These are phyloP conservation scores for Hyles lineata DNA, from an alignment of 2,888 invertebrate genomes.

Conservation along the genomic window DNA sequence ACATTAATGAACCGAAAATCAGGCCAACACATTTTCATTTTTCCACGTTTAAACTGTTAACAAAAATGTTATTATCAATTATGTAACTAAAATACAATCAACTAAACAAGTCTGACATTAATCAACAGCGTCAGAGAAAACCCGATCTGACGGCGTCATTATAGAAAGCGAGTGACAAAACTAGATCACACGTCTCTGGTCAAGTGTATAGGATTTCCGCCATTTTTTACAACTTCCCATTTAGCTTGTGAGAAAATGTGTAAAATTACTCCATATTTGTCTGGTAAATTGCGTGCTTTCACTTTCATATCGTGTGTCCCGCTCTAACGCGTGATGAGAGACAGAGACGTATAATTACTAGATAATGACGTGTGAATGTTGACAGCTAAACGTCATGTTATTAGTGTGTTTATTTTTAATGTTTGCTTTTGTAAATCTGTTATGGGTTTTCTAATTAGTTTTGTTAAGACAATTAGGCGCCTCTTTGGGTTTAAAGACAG, in stretches of 20 bases:
- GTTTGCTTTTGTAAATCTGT: neutral
- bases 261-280: constrained; percentile 9
- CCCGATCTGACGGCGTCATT: neutral
- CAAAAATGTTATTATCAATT: neutral
- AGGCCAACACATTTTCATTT: too few relatives aligned
- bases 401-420: neutral
- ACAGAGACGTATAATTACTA: neutral
- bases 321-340: neutral
- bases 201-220: constrained; percentile 11
- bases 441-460: neutral
- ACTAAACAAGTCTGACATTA: neutral
- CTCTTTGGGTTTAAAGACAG: too few relatives aligned
- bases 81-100: neutral
- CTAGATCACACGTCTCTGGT: constrained; percentile 18
- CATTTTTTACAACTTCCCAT: constrained; percentile 6
- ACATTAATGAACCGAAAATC: too few relatives aligned
- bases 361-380: constrained; percentile 6
- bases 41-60: neutral
- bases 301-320: neutral
- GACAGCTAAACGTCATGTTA: neutral
- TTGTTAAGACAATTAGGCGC: neutral
- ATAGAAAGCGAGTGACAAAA: constrained; percentile 23
- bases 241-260: constrained; percentile 15
- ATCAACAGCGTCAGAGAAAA: constrained; percentile 18
- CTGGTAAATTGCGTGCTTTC: constrained; percentile 1